Evolutionary conservation across 64 coral and sea anemone species (phyloP), one percentile per base, ranked within the genome.

Genomic region (Exaiptasia diaphana): DNA sequence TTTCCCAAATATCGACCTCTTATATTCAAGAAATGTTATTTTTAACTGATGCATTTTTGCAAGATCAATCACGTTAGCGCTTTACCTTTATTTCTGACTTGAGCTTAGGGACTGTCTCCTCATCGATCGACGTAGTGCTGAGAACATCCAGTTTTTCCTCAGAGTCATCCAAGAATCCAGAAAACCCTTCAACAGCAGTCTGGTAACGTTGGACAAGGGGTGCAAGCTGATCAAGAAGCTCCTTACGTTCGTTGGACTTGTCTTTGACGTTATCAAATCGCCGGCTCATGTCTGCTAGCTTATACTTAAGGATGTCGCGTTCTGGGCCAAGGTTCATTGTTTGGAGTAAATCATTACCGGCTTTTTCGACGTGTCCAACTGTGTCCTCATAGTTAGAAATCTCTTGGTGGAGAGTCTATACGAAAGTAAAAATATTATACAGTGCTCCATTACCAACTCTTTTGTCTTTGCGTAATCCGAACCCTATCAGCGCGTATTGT

Each of bases 291-390:
- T 95, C 91, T 26, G 80, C 73, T 1, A 95, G 73, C 53, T 84
- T 95, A 25, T 59, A 89, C 55, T 89, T 95, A 14, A 89, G 80
- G 3, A 95, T 61, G 44, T 95, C 91, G 72, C 86, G 86, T 25
- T 95, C 91, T 3, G 91, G 91, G 2, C 86, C 80, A 35, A 74
- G 62, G 1, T 76, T 24, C 73, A 95, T 83, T 4, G 56, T 73
- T 73, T 79, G 76, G n/a, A 95, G 56, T 11, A 85, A 39, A 18
- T 62, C 53, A 7, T 79, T 76, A 10, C 80, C 91, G 44, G 65
- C 83, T 48, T 50, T 88, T 74, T 95, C 79, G 13, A 95, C 64
- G 37, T 95, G 91, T 28, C 90, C 86, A 2, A 95, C 76, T 33
- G 90, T 70, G 20, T 86, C 79, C 52, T 85, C 85, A 30, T 85